A percentile compares a stretch with the other conserved stretches of the same genome.
phyloP scores from a whole-genome alignment of 2,888 invertebrate species.

The Drosophila mettleri region DNA sequence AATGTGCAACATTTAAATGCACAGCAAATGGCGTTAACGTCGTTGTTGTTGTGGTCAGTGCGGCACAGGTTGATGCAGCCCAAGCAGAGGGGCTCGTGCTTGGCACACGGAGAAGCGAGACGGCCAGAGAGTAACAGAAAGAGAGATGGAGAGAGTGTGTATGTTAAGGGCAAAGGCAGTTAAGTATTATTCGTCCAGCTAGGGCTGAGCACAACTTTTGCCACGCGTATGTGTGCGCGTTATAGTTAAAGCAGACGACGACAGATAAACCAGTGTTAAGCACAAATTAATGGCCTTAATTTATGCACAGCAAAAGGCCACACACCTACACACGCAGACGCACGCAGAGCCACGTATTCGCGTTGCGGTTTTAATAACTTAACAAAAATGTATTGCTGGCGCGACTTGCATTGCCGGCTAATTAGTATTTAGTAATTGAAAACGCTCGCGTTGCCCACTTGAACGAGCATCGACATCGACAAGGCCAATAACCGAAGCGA shows the following conservation, averaged over 20 bases:
- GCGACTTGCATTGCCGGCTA: constrained; percentile 61
- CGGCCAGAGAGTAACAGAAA: too few relatives aligned
- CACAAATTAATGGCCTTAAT: constrained; percentile 77
- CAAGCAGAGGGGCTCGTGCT: neutral
- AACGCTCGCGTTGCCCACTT: constrained; percentile 52
- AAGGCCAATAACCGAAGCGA: constrained; percentile 6
- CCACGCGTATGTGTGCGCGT: constrained; percentile 59
- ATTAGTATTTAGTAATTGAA: constrained; percentile 79
- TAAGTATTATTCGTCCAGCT: constrained; percentile 16
- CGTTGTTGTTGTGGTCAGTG: constrained; percentile 44
- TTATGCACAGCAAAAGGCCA: constrained; percentile 55
- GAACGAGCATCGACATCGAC: constrained; percentile 50
- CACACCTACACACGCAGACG: constrained; percentile 3
- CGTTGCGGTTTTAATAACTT: constrained; percentile 69
- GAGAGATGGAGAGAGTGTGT: neutral
- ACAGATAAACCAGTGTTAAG: constrained; percentile 76
- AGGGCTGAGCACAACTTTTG: constrained; percentile 20
- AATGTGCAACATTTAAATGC: constrained; percentile 81
- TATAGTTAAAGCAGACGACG: constrained; percentile 66
- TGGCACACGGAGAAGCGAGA: neutral
- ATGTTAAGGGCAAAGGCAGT: neutral
- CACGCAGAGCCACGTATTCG: constrained; percentile 18
- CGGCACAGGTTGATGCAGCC: constrained; percentile 29
- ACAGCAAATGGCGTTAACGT: constrained; percentile 62
- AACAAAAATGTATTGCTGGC: constrained; percentile 74